These are phyloP conservation scores for Beroe ovata DNA, from an alignment of 37 sponge, comb jelly and placozoan genomes.

Conservation along the genomic window DNA sequence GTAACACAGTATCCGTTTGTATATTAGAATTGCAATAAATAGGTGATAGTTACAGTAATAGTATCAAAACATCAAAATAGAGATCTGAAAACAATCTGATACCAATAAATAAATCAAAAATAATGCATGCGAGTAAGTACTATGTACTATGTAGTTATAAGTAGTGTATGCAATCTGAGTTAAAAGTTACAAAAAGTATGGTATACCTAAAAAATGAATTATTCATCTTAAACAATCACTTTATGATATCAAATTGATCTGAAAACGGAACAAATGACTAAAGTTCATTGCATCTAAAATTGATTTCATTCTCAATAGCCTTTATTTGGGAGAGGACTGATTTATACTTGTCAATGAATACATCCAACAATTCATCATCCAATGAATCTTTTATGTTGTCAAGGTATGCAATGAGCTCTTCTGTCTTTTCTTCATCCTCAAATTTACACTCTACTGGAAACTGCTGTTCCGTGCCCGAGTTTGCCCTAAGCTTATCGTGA, in stretches of 20 bases:
- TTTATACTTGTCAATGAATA: constrained; percentile 14
- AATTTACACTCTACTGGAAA: background rate
- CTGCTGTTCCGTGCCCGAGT: background rate
- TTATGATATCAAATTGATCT: background rate
- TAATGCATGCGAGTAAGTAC: too few relatives aligned
- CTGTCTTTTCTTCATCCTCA: background rate
- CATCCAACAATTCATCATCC: constrained; percentile 42
- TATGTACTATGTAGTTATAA: too few relatives aligned
- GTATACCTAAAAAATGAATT: background rate
- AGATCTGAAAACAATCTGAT: too few relatives aligned
- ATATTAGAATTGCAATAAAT: too few relatives aligned
- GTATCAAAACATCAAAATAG: too few relatives aligned
- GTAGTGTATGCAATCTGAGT: too few relatives aligned
- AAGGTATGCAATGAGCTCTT: constrained; percentile 11
- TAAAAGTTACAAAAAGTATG: too few relatives aligned
- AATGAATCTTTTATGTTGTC: background rate
- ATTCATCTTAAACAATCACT: background rate
- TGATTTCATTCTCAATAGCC: constrained; percentile 41
- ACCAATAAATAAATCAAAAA: too few relatives aligned
- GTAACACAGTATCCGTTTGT: too few relatives aligned
- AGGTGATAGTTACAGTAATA: too few relatives aligned
- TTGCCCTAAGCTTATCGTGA: background rate
- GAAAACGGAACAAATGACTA: background rate
- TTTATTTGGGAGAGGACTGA: constrained; percentile 12
- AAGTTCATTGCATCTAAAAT: constrained; percentile 1